Conservation (phyloP, 2,797 vertebrate species). For the Diglossa cyanea region DNA sequence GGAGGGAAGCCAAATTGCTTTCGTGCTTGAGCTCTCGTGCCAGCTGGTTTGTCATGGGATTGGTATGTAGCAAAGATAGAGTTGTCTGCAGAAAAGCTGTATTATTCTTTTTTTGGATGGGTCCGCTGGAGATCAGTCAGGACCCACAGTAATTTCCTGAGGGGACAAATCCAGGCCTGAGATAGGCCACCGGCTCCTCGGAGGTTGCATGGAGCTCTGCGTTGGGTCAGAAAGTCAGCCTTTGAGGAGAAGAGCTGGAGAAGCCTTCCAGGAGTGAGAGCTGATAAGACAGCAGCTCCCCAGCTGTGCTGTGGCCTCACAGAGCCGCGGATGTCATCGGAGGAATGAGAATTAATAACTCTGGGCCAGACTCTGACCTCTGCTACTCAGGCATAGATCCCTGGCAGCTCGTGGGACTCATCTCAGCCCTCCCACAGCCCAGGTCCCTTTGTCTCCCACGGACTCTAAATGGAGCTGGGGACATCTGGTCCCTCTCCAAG, state of each 20-base stretch:
- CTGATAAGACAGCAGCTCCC: constrained; percentile 58
- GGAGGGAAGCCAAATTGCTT: constrained; percentile 70
- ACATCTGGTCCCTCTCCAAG: neutral
- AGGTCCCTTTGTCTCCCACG: neutral
- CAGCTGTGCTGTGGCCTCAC: constrained; percentile 48
- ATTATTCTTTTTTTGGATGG: constrained; percentile 65
- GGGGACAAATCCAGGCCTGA: constrained; percentile 36
- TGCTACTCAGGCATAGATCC: neutral
- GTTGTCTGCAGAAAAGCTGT: constrained; percentile 58
- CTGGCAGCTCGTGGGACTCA: neutral
- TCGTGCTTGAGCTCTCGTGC: constrained; percentile 53
- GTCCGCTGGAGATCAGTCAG: constrained; percentile 49
- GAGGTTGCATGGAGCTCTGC: neutral
- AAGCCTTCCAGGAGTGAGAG: constrained; percentile 48
- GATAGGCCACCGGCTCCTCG: constrained; percentile 30
- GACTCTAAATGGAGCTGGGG: neutral
- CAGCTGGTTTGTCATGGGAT: constrained; percentile 71
- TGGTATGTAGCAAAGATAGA: constrained; percentile 74
- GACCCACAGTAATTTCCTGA: constrained; percentile 43
- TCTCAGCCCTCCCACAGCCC: neutral
- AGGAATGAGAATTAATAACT: constrained; percentile 35
- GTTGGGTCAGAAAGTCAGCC: constrained; percentile 25
- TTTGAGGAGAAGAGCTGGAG: constrained; percentile 52
- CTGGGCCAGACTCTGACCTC: constrained; percentile 42
- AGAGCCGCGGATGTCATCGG: neutral